phyloP scores from a whole-genome alignment of 2,888 invertebrate species.

The Rosalia funebris region DNA sequence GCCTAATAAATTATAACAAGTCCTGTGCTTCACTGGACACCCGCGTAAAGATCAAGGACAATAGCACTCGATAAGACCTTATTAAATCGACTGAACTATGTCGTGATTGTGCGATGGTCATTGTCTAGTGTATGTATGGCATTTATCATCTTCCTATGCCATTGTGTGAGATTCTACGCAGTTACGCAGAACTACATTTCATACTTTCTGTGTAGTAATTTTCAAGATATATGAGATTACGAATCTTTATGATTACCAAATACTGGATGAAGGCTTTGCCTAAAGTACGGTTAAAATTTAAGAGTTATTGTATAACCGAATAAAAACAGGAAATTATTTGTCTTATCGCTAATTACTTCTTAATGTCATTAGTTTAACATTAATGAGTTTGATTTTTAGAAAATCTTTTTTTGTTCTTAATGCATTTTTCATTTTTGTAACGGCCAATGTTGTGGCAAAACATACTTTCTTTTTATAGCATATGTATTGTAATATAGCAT shows the following conservation, averaged over 20 bases:
- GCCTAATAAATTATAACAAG: constrained; percentile 25
- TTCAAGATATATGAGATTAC: too few relatives aligned
- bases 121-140: constrained; percentile 10
- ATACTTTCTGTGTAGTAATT: neutral
- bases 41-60: constrained; percentile 26
- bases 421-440: too few relatives aligned
- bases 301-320: too few relatives aligned
- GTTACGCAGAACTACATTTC: neutral
- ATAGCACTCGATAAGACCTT: constrained; percentile 12
- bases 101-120: constrained; percentile 16
- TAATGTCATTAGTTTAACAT: too few relatives aligned
- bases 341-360: too few relatives aligned
- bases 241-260: neutral
- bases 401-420: too few relatives aligned
- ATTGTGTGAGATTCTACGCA: constrained; percentile 13
- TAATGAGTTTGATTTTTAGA: too few relatives aligned
- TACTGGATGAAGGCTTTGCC: neutral
- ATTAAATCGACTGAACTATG: constrained; percentile 5
- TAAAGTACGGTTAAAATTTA: too few relatives aligned
- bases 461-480: too few relatives aligned
- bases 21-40: constrained; percentile 17
- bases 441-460: too few relatives aligned
- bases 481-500: too few relatives aligned
- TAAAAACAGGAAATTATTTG: too few relatives aligned
- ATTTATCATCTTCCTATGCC: constrained; percentile 16